Conservation (phyloP, 2,113 vertebrate genomes). For the Cyanoderma ruficeps region DNA sequence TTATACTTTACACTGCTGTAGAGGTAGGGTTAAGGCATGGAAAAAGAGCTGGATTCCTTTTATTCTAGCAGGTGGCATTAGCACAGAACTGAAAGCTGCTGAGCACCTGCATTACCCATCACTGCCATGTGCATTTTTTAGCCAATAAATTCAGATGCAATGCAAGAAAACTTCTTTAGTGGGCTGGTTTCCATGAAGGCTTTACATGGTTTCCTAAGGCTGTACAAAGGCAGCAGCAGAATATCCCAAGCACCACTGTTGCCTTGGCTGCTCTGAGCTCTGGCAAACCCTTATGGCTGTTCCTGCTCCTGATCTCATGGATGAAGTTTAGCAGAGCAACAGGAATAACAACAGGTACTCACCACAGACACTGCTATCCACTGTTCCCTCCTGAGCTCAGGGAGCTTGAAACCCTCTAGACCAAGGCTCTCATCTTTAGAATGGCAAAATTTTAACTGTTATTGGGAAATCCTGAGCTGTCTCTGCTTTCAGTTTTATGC, state of each 20-base stretch:
- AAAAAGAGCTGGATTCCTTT: not conserved
- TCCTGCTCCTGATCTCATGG: not conserved
- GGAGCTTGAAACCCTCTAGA: not conserved
- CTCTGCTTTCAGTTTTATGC: not conserved
- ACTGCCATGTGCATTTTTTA: not conserved
- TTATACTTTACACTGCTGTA: not conserved
- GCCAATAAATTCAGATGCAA: not conserved
- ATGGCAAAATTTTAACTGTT: not conserved
- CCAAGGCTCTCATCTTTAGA: not conserved
- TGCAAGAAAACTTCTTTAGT: not conserved
- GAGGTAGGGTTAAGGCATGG: not conserved
- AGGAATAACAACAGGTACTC: not conserved
- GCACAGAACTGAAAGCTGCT: not conserved
- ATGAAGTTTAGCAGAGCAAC: not conserved
- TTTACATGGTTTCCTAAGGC: not conserved
- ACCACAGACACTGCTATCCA: not conserved
- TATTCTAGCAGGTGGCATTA: not conserved
- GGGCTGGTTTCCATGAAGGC: not conserved
- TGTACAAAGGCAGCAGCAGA: not conserved
- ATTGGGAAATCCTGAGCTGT: not conserved
- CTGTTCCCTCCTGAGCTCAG: not conserved
- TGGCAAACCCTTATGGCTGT: not conserved
- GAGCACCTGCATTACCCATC: not conserved
- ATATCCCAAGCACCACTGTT: not conserved
- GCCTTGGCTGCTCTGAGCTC: not conserved